A percentile compares a stretch with the other conserved stretches of the same genome.
Evolutionary conservation across 1,140 invertebrate genomes (phyloP).

Genomic region (Bombus consobrinus): DNA sequence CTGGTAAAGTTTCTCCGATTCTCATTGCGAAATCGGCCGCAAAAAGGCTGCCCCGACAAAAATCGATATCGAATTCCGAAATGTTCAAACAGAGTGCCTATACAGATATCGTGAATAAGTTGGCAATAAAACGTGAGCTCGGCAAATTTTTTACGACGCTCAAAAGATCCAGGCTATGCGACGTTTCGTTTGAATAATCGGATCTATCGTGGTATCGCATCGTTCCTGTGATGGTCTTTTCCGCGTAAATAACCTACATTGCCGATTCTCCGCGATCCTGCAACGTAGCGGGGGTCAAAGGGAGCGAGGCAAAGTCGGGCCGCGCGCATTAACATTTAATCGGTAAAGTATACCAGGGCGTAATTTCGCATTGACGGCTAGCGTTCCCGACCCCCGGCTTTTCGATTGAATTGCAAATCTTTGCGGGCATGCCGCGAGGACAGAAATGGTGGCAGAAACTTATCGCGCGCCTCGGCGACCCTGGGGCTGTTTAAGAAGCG

Average conservation of each 20-base stretch:
- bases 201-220: slow-evolving; percentile 24
- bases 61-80: slow-evolving; percentile 42
- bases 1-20: slow-evolving; percentile 3
- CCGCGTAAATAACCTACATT: slow-evolving; percentile 17
- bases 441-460: slow-evolving; percentile 10
- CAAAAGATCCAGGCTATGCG: too few relatives aligned
- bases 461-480: background rate
- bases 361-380: slow-evolving; percentile 46
- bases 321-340: slow-evolving; percentile 53
- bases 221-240: slow-evolving; percentile 11
- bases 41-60: background rate
- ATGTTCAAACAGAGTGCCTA: slow-evolving; percentile 21
- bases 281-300: too few relatives aligned
- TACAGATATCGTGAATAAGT: slow-evolving; percentile 13
- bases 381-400: slow-evolving; percentile 1
- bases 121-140: slow-evolving; percentile 37
- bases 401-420: slow-evolving; percentile 57
- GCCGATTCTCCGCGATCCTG: background rate
- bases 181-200: slow-evolving; percentile 46
- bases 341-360: slow-evolving; percentile 32
- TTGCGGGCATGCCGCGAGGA: background rate
- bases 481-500: background rate
- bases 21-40: background rate
- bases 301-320: background rate
- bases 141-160: slow-evolving; percentile 29